Conservation (phyloP, 1,140 invertebrate species). For the Eupeodes corollae region DNA sequence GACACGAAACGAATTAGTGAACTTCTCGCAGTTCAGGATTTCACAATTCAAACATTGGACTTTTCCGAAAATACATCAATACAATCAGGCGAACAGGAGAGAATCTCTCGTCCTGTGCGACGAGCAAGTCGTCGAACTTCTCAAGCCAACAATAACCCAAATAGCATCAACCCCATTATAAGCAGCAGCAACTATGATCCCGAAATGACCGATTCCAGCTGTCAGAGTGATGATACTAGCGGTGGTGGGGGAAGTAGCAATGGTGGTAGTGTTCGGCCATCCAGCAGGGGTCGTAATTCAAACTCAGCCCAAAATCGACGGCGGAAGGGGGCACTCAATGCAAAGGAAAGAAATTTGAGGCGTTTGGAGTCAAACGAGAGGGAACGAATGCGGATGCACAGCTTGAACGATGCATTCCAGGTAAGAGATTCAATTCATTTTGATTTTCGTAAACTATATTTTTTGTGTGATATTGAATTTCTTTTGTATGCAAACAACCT, state of each 20-base stretch:
- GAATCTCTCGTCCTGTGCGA: constrained; percentile 22
- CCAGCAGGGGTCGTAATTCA: constrained; percentile 17
- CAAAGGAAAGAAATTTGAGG: constrained; percentile 67
- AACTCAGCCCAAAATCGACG: constrained; percentile 36
- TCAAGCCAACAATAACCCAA: constrained; percentile 19
- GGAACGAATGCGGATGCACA: constrained; percentile 80
- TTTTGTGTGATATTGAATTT: neutral
- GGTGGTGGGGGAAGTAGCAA: constrained; percentile 35
- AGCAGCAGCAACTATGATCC: constrained; percentile 36
- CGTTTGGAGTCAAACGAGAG: constrained; percentile 77
- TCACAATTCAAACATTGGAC: too few relatives aligned
- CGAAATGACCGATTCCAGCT: constrained; percentile 38
- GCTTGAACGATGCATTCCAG: constrained; percentile 78
- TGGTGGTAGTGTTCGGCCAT: constrained; percentile 20
- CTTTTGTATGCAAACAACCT: neutral
- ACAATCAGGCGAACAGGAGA: constrained; percentile 21
- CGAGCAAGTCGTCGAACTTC: constrained; percentile 26
- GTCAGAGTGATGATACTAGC: constrained; percentile 36
- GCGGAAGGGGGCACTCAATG: constrained; percentile 58
- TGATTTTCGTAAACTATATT: neutral
- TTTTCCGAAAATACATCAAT: constrained; percentile 1
- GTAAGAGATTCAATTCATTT: constrained; percentile 32
- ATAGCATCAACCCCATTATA: constrained; percentile 6
- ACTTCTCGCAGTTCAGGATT: too few relatives aligned
- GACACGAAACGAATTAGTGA: too few relatives aligned